Conservation (phyloP, 64 coral and sea anemone genomes). For the Actinia equina region DNA sequence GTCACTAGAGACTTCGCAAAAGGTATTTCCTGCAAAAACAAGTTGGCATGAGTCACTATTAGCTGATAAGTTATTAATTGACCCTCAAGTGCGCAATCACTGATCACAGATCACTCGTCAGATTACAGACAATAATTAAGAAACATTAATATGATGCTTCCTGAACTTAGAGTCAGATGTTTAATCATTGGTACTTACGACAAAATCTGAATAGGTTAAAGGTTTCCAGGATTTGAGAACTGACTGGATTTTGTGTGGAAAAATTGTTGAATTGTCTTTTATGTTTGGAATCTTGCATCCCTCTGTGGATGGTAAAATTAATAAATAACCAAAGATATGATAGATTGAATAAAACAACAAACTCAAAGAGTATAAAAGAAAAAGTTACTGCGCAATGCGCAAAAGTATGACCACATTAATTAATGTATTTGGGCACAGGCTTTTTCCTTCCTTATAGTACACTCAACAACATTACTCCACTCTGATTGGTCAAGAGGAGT, state of each 20-base stretch:
- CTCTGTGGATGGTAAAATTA: not conserved
- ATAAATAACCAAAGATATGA: not conserved
- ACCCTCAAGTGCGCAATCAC: too few species aligned
- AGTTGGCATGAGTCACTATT: not conserved
- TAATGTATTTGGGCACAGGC: too few species aligned
- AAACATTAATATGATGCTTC: too few species aligned
- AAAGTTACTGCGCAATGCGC: too few species aligned
- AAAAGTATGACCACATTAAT: too few species aligned
- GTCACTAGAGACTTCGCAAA: conserved; percentile 19
- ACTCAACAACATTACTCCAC: too few species aligned
- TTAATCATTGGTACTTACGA: conserved; percentile 20
- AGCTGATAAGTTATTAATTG: too few species aligned
- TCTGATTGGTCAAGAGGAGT: too few species aligned
- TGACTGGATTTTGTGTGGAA: conserved; percentile 49
- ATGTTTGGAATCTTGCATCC: not conserved
- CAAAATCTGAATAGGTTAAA: conserved; percentile 29
- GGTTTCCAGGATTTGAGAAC: conserved; percentile 47
- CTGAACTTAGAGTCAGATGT: too few species aligned
- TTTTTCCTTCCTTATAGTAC: too few species aligned
- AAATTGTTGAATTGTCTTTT: not conserved
- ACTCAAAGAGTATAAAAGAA: not conserved
- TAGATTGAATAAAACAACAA: not conserved
- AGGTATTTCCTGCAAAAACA: conserved; percentile 64
- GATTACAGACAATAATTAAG: too few species aligned
- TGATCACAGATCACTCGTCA: too few species aligned